Evolutionary conservation across 2,797 vertebrate genomes (phyloP).

Genomic region (Sebastes reedi): DNA sequence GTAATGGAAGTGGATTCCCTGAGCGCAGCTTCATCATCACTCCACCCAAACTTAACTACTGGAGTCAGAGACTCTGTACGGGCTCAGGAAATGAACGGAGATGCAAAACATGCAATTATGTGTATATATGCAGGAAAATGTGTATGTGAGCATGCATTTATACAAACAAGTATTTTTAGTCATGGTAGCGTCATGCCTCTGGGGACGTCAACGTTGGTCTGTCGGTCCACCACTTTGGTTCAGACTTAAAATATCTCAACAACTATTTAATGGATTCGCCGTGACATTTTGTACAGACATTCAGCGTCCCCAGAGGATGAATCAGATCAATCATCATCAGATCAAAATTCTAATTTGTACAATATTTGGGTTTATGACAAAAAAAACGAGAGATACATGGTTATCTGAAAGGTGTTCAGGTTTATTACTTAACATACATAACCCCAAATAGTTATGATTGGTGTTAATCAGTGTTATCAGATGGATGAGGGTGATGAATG

Average conservation of each 20-base stretch:
- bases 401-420: not conserved
- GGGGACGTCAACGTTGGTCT: not conserved
- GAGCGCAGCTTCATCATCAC: slow-evolving; percentile 38
- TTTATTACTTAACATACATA: not conserved
- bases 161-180: not conserved
- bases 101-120: slow-evolving; percentile 16
- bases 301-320: not conserved
- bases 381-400: not conserved
- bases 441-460: too few species aligned
- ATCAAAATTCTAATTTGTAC: not conserved
- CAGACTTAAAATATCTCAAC: not conserved
- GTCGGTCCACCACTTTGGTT: not conserved
- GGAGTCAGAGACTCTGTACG: not conserved
- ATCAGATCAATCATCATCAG: not conserved
- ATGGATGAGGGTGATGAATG: not conserved
- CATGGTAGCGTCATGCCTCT: not conserved
- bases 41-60: slow-evolving; percentile 51
- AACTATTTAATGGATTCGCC: fast-evolving
- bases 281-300: not conserved
- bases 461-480: not conserved
- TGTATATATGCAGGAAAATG: not conserved
- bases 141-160: not conserved
- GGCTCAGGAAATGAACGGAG: not conserved
- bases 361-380: not conserved
- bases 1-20: slow-evolving; percentile 31